A percentile compares a stretch with the other conserved stretches of the same genome.
Conservation (phyloP, 2,797 vertebrate species). For the Sebastes iracundus region DNA sequence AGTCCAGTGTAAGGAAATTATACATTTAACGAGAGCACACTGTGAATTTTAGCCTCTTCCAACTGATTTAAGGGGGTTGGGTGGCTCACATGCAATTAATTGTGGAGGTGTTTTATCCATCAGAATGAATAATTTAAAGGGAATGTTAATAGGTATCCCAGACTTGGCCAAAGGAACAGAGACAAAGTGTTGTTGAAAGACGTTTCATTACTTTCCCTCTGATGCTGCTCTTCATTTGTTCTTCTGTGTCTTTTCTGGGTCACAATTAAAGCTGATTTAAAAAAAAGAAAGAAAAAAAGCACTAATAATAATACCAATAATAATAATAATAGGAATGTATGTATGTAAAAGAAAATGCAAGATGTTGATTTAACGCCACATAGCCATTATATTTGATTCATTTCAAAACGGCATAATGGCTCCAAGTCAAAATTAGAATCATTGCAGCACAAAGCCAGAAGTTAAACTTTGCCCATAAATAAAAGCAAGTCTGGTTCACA, state of each 20-base stretch:
- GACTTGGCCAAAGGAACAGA: slow-evolving; percentile 78
- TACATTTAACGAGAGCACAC: slow-evolving; percentile 60
- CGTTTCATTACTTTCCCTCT: slow-evolving; percentile 81
- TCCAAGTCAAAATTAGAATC: slow-evolving; percentile 29
- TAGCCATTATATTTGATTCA: slow-evolving; percentile 42
- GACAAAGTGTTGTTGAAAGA: slow-evolving; percentile 83
- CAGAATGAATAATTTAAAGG: slow-evolving; percentile 88
- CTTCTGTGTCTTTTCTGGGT: slow-evolving; percentile 64
- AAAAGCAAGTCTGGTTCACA: slow-evolving; percentile 34
- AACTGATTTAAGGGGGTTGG: slow-evolving; percentile 71
- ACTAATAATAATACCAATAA: neutral
- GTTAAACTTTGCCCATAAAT: slow-evolving; percentile 67
- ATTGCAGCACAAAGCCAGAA: slow-evolving; percentile 39
- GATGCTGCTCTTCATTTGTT: slow-evolving; percentile 75
- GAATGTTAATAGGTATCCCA: slow-evolving; percentile 85
- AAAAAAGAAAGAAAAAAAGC: neutral
- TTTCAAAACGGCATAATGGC: slow-evolving; percentile 29
- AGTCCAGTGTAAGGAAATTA: slow-evolving; percentile 54
- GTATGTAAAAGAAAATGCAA: neutral
- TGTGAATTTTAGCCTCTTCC: slow-evolving; percentile 68
- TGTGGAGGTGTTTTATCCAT: slow-evolving; percentile 88
- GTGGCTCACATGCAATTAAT: slow-evolving; percentile 83
- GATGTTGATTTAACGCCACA: neutral
- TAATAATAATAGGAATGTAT: neutral
- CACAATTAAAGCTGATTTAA: slow-evolving; percentile 34